phyloP scores from a whole-genome alignment of 37 sponge, comb jelly and placozoan genomes.

The Lycopodina hypogea region DNA sequence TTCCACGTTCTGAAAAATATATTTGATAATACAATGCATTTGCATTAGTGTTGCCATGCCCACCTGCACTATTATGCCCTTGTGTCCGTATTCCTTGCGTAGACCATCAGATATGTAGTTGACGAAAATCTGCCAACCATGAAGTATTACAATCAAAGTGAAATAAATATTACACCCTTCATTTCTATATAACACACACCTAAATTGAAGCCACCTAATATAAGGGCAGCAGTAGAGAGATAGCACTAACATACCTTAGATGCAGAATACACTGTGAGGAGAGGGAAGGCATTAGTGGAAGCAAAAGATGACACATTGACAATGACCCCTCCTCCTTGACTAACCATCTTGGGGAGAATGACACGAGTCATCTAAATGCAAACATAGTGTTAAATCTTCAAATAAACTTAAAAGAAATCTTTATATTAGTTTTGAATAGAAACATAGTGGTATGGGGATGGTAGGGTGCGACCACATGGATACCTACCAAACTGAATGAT shows the following conservation, averaged over 20 bases:
- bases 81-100: too few species aligned
- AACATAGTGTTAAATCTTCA: not conserved
- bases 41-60: constrained; percentile 24
- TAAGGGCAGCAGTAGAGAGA: too few species aligned
- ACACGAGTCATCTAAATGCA: constrained; percentile 56
- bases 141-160: too few species aligned
- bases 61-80: too few species aligned
- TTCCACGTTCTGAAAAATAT: constrained; percentile 27
- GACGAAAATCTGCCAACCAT: constrained; percentile 45
- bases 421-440: too few species aligned
- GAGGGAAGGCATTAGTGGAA: not conserved
- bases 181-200: too few species aligned
- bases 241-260: constrained; percentile 39
- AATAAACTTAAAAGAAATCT: too few species aligned
- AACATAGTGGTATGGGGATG: too few species aligned
- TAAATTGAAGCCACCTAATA: too few species aligned
- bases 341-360: constrained; percentile 51
- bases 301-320: constrained; percentile 54
- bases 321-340: constrained; percentile 33
- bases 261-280: constrained; percentile 46
- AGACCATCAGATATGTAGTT: constrained; percentile 55
- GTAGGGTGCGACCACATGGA: too few species aligned
- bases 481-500: too few species aligned
- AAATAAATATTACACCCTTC: not conserved
- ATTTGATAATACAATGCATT: not conserved